Evolutionary conservation across 30 jellyfish, hydroid and myxozoan genomes (phyloP).

Genomic region (Aurelia aurita complex sp. Pacific): DNA sequence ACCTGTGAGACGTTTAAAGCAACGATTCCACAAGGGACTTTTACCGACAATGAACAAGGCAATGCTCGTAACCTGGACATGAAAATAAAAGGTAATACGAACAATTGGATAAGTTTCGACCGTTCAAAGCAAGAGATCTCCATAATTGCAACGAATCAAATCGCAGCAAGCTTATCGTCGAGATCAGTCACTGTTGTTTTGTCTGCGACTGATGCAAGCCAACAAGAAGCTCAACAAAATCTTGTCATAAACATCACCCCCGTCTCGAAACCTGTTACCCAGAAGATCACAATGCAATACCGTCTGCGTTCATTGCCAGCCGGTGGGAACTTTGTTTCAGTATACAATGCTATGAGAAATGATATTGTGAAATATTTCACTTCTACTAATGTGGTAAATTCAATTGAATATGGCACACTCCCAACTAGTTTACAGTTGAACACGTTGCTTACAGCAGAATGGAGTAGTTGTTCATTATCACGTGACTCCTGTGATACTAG

Average conservation of each 20-base stretch:
- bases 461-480: slow-evolving; percentile 74
- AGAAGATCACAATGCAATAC: slow-evolving; percentile 60
- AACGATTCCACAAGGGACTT: slow-evolving; percentile 73
- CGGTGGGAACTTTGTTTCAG: slow-evolving; percentile 12
- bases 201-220: slow-evolving; percentile 68
- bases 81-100: slow-evolving; percentile 14
- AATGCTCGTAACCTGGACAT: slow-evolving; percentile 62
- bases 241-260: slow-evolving; percentile 23
- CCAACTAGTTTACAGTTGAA: slow-evolving; percentile 17
- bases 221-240: slow-evolving; percentile 37
- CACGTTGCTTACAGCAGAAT: slow-evolving; percentile 25
- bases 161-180: slow-evolving; percentile 41
- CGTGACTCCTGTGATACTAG: slow-evolving; percentile 55
- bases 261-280: slow-evolving; percentile 29
- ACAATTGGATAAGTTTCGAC: slow-evolving; percentile 75
- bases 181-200: slow-evolving; percentile 28
- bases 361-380: slow-evolving; percentile 41
- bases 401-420: slow-evolving; percentile 38
- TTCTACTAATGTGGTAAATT: slow-evolving; percentile 8
- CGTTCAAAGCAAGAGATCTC: slow-evolving; percentile 58
- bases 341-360: slow-evolving; percentile 42
- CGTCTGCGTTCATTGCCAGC: slow-evolving; percentile 14
- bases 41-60: slow-evolving; percentile 86
- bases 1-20: slow-evolving; percentile 50
- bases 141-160: slow-evolving; percentile 39